Evolutionary conservation across 2,888 invertebrate genomes (phyloP).

Genomic region (Pseudococcus longispinus): DNA sequence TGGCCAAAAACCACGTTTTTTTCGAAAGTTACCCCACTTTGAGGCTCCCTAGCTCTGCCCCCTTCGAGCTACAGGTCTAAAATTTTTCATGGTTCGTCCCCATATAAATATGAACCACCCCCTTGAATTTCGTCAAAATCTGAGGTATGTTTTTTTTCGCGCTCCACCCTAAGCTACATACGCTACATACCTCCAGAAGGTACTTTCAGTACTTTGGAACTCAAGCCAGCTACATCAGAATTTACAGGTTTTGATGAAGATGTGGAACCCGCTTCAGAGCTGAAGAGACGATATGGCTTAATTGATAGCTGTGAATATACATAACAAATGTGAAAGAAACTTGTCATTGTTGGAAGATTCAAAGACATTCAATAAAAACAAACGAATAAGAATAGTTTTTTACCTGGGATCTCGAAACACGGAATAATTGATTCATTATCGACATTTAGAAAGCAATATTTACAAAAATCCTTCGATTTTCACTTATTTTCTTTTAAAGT

Average conservation of each 20-base stretch:
- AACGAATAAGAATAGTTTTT: neutral
- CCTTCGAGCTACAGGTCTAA: too few relatives aligned
- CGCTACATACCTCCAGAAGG: conserved; percentile 35
- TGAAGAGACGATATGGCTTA: neutral
- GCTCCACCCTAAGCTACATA: too few relatives aligned
- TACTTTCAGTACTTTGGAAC: conserved; percentile 47
- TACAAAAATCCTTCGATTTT: neutral
- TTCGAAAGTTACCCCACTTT: too few relatives aligned
- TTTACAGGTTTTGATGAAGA: neutral
- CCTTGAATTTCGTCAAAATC: too few relatives aligned
- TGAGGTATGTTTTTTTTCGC: neutral
- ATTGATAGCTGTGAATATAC: neutral
- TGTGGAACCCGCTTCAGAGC: neutral
- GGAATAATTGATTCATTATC: neutral
- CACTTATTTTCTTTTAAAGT: too few relatives aligned
- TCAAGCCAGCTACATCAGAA: conserved; percentile 27
- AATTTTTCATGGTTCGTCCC: too few relatives aligned
- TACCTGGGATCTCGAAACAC: neutral
- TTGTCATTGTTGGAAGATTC: neutral
- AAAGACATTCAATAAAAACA: conserved; percentile 11
- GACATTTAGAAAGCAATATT: neutral
- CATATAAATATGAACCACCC: too few relatives aligned
- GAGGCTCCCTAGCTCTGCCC: too few relatives aligned
- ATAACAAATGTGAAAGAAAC: neutral
- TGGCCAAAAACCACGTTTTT: too few relatives aligned